phyloP scores from a whole-genome alignment of 2,113 vertebrate genomes.

The Oplegnathus fasciatus region DNA sequence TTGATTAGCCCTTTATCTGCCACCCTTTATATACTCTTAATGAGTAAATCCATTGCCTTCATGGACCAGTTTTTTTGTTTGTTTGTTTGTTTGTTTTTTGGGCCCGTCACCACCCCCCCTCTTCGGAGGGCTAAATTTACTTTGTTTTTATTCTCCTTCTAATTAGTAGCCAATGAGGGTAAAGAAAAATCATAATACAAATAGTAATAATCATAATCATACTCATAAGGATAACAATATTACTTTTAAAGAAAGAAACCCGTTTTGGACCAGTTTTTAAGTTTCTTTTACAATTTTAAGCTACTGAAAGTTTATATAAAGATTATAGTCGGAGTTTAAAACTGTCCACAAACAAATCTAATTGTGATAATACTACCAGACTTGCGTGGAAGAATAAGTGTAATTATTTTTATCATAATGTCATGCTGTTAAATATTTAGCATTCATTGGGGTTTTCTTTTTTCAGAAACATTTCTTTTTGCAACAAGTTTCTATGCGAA shows the following conservation, averaged over 20 bases:
- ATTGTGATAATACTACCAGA: neutral
- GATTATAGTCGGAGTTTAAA: neutral
- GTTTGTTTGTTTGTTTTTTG: too few relatives aligned
- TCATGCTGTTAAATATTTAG: neutral
- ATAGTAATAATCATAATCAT: too few relatives aligned
- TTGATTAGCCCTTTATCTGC: conserved; percentile 54
- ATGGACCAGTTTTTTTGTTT: too few relatives aligned
- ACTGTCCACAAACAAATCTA: neutral
- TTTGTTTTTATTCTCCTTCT: too few relatives aligned
- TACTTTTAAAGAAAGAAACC: too few relatives aligned
- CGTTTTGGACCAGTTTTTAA: too few relatives aligned
- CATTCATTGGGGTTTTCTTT: neutral
- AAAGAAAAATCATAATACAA: too few relatives aligned
- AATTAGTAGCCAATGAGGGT: too few relatives aligned
- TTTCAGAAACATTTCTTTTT: neutral
- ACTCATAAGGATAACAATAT: too few relatives aligned
- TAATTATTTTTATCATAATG: neutral
- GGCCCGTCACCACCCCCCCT: too few relatives aligned
- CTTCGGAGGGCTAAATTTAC: too few relatives aligned
- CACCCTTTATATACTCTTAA: conserved; percentile 4
- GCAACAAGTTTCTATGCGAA: neutral
- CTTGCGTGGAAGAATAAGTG: neutral
- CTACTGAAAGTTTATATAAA: neutral
- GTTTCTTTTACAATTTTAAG: neutral
- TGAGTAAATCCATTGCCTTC: neutral